phyloP scores from a whole-genome alignment of 1,140 invertebrate species.

The Heliothis subflexa region DNA sequence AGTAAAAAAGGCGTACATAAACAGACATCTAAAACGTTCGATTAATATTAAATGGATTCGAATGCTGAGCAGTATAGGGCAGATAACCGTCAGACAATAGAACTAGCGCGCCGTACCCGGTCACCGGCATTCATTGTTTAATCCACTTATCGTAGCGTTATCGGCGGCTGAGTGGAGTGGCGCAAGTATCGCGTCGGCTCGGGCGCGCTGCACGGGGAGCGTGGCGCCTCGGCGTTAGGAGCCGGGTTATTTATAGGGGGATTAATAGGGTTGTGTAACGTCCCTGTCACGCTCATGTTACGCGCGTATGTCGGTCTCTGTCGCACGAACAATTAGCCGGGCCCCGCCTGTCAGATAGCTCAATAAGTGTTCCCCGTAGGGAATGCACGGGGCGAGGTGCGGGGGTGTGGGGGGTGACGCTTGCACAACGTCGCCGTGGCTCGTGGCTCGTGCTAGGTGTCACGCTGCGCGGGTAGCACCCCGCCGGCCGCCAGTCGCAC shows the following conservation, averaged over 20 bases:
- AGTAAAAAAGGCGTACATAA: neutral
- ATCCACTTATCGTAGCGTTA: constrained; percentile 40
- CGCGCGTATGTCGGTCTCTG: constrained; percentile 38
- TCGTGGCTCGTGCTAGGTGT: constrained; percentile 49
- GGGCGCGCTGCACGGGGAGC: constrained; percentile 48
- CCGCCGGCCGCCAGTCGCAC: neutral
- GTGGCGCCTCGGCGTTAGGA: constrained; percentile 66
- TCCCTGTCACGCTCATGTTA: constrained; percentile 47
- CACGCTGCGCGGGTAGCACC: neutral
- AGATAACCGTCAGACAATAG: constrained; percentile 17
- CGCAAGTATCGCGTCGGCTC: constrained; percentile 50
- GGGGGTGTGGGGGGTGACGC: constrained; percentile 34
- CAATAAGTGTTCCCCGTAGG: constrained; percentile 58
- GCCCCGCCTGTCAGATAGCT: constrained; percentile 63
- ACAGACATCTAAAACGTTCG: constrained; percentile 4
- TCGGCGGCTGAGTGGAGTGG: constrained; percentile 18
- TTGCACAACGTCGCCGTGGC: constrained; percentile 50
- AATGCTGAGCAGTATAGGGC: neutral
- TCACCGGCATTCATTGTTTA: constrained; percentile 29
- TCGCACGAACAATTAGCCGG: constrained; percentile 63
- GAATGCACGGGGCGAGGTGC: constrained; percentile 28
- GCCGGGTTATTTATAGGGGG: constrained; percentile 66
- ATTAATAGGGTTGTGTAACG: constrained; percentile 51
- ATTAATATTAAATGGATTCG: constrained; percentile 4
- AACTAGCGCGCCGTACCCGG: neutral